Evolutionary conservation across 2,113 vertebrate species (phyloP), one percentile per base, ranked within the genome.

Genomic region (Cinclus cinclus): DNA sequence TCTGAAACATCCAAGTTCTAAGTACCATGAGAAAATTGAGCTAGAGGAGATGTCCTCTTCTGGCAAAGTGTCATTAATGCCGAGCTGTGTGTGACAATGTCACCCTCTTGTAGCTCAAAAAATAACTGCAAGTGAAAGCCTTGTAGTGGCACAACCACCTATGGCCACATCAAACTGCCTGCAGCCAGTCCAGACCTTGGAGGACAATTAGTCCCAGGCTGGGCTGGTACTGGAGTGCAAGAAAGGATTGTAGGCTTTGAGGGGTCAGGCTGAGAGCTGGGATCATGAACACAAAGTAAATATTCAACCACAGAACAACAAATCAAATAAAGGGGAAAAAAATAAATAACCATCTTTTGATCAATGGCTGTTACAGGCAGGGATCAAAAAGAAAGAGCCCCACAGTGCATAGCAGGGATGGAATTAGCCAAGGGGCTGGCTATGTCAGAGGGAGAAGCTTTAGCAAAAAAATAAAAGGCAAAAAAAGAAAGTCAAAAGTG

Each of bases 71-170:
- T 21, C 50, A 74, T 62, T 74, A 47, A 35, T 41, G 46, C 8
- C 0, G 1, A 91, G 70, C 77, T 90, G 7, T 90, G 53, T 76
- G 79, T 85, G 83, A 69, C 82, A 85, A 90, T 75, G 92, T 87
- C 91, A 71, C 84, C 87, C 68, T 91, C 92, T 93, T 85, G 89
- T 91, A 94, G 86, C 31, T 63, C 37, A 60, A 87, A 90, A 56
- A 94, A 81, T 89, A 93, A 92, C 59, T 87, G 55, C 75, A 90
- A 73, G 47, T 24, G 35, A 50, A 27, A 90, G 39, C 46, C 64
- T 53, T 79, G 58, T 11, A 10, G 39, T 47, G 86, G 13, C 42
- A 82, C 63, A 39, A 10, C 17, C 30, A 84, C 41, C 62, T 31
- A 0, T 16, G 41, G 76, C 49, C 76, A 69, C 52, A 62, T 25